Evolutionary conservation across 2,113 vertebrate species (phyloP), one percentile per base, ranked within the genome.

Genomic region (Apistogramma diplotaenia): DNA sequence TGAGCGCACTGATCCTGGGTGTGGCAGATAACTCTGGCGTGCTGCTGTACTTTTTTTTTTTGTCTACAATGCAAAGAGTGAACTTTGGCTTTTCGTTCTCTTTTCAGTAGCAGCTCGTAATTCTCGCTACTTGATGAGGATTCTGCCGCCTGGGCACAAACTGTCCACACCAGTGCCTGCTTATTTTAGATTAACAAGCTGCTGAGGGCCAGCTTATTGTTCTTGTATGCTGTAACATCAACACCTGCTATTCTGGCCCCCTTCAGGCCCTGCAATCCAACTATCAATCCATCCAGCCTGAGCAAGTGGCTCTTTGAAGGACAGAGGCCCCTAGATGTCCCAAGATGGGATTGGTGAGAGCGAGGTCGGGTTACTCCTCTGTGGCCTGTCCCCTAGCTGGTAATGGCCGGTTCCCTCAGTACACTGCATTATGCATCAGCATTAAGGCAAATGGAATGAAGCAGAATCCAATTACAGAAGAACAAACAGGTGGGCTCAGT

Each of bases 171-270:
- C 93, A 93, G 95, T 90, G 93, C 91, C 93, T 87, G 93, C 94
- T 95, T 92, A 95, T 96, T 97, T 96, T 96, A 95, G 86, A 96
- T 96, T 95, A 96, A 96, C 96, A 96, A 95, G 96, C 95, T 96
- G 96, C 95, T 95, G 94, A 96, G 93, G 94, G 74, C 71, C 95
- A 94, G 95, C 92, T 94, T 95, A 96, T 96, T 97, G 89, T 89
- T 88, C 84, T 81, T 86, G 58, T 70, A 87, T 78, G 78, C 87
- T 7, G 21, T 72, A 86, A 90, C 83, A 90, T 93, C 89, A 93
- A 93, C 91, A 91, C 90, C 93, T 92, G 87, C 90, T 93, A 89
- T 93, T 93, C 89, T 91, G 85, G 89, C 87, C 89, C 71, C 84
- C 91, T 88, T 90, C 85, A 87, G 67, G 75, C 82, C 74, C 40